Base-by-base conservation (phyloP, 2,113 vertebrate species). In the Laterallus jamaicensis region DNA sequence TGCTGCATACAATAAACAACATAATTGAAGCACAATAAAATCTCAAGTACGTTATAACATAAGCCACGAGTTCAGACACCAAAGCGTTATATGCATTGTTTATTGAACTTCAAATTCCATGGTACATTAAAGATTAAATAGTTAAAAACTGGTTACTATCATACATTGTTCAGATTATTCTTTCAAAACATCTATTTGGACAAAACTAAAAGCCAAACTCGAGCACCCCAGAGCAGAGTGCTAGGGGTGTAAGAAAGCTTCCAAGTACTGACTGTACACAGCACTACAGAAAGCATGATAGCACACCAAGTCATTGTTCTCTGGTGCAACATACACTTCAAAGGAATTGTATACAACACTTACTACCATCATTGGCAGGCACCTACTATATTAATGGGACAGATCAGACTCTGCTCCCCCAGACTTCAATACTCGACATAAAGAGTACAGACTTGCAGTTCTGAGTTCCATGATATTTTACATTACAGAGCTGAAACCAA, bases 51-150 rank as follows among this genome's bases (percentile, higher is more conserved):
- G 12, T 0, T 6, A 8, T 44, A 75, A 69, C 39, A 71, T 8
- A 93, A 84, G 84, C 9, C 40, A 92, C 0, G 1, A 87, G 25
- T 47, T 77, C 77, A 79, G 77, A 86, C 69, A 85, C 25, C 58
- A n/a, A 24, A 40, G n/a, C 67, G 73, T 52, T 86, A 79, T 81
- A 92, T 32, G 14, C 10, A 15, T 70, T 86, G 20, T 85, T 96
- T 96, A 95, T 92, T 97, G 91, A 97, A 94, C 59, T 90, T 97
- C 77, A 73, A 88, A 91, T 78, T 76, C 50, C 92, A 97, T n/a
- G 9, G 86, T 79, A 96, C 47, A 80, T 56, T 63, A 85, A 35
- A 82, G 90, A 93, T 81, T 87, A 96, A 97, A 95, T 95, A 96
- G 85, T 95, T 96, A 92, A 91, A 92, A 97, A 96, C 35, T 88